Base-by-base conservation (phyloP, 2,113 vertebrate genomes). In the Macquaria australasica region DNA sequence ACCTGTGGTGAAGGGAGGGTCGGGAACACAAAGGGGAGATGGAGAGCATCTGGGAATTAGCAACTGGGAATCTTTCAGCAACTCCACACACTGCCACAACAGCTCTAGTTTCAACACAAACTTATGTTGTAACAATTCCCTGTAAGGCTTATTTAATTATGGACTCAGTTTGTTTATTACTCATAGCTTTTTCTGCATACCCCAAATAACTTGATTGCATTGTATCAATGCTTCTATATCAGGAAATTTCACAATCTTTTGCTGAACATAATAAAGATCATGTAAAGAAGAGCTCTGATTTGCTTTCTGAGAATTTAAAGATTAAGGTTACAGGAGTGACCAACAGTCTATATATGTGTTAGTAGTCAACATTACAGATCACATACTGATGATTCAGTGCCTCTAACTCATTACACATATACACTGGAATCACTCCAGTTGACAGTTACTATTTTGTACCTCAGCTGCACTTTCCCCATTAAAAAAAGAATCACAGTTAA, bases 1-100 rank as follows among this genome's bases (percentile, higher is more conserved):
- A 95, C 98, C 98, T 99, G 94, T 68, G 73, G 41, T 48, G 72
- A 56, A 89, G 77, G 87, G 82, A 90, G 71, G 88, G 85, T 81
- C 5, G 83, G 89, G 89, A 89, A 87, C 77, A 88, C 55, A 51
- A 83, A 87, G 80, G 16, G 76, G 66, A 91, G 90, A 92, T 85
- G 73, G 67, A 92, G 86, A 92, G 88, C 90, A 91, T 92, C 87
- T 91, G 94, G 80, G 84, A 88, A 92, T 94, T 90, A 95, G 82
- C 82, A 88, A 87, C 2, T 15, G 28, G 75, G 84, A 87, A 90
- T 91, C 84, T 89, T 87, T 91, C 89, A 87, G 48, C 86, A 83
- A 77, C 31, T 89, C 69, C 31, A 67, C 72, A 58, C 77, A 78
- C 48, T 79, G 56, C 81, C 69, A 84, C 69, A 86, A 45, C 23